These are phyloP conservation scores for Malacosoma neustria DNA, from an alignment of 2,888 invertebrate genomes.

Conservation along the genomic window DNA sequence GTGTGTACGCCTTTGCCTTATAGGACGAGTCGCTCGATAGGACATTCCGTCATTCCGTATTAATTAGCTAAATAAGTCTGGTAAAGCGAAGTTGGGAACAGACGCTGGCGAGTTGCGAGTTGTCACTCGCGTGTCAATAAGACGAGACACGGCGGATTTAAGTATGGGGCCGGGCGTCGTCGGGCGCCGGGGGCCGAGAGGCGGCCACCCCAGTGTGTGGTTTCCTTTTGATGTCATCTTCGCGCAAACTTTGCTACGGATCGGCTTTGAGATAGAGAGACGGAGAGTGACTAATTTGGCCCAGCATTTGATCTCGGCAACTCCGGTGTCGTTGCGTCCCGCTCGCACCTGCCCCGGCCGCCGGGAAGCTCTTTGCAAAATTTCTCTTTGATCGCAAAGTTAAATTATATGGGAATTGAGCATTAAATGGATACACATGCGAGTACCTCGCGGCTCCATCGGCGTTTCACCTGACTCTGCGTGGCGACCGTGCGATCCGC, in stretches of 20 bases:
- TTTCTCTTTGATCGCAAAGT: constrained; percentile 75
- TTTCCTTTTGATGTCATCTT: constrained; percentile 76
- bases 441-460: constrained; percentile 32
- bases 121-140: constrained; percentile 73
- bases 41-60: constrained; percentile 73
- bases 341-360: constrained; percentile 53
- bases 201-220: constrained; percentile 71
- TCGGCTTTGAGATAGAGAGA: constrained; percentile 76
- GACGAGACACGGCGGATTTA: constrained; percentile 66
- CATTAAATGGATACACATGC: constrained; percentile 73
- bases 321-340: constrained; percentile 56
- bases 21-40: constrained; percentile 63
- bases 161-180: constrained; percentile 54
- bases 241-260: constrained; percentile 76
- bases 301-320: constrained; percentile 74
- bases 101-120: constrained; percentile 63
- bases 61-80: constrained; percentile 73
- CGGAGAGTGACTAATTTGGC: constrained; percentile 76
- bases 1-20: constrained; percentile 48
- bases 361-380: constrained; percentile 73
- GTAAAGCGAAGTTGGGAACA: constrained; percentile 56
- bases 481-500: constrained; percentile 10
- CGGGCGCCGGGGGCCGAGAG: constrained; percentile 29
- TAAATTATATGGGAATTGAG: constrained; percentile 76
- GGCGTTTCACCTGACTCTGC: no score